Base-by-base conservation (phyloP, 2,797 vertebrate species). In the Pithecia hirsuta region DNA sequence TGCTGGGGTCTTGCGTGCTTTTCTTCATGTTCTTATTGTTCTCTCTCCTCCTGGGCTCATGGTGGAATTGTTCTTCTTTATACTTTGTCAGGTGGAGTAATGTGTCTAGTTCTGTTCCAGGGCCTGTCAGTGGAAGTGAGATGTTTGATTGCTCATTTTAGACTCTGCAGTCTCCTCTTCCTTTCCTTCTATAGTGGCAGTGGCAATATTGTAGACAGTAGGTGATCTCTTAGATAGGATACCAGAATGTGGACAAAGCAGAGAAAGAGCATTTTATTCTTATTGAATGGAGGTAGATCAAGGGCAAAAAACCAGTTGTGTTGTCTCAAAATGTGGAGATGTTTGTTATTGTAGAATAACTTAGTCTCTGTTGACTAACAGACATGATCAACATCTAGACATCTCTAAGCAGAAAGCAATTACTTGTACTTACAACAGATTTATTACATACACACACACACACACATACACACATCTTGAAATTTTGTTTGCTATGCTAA, bases 1-100 rank as follows among this genome's bases (percentile, higher is more conserved):
- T 15, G 3, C 2, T 22, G 26, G n/a, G 9, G 28, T 3, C 7
- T 12, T 30, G 3, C 13, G 9, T 88, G 36, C 0, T 72, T 1
- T 41, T 82, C 0, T 0, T 24, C 12, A 12, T 15, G 24, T 48
- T 39, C 0, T 91, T 75, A 19, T 89, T 74, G 17, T 33, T 41
- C 17, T 86, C 3, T 72, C 33, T 8, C 5, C 22, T 75, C 64
- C 64, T 86, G 19, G 14, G 11, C 5, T 89, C 7, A 24, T 33
- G 39, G 4, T 78, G 15, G 11, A 33, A 48, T 86, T 76, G 46
- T 3, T 75, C 9, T 83, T 89, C 36, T 41, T 41, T 8, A 6
- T 28, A 26, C 89, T 41, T 64, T 95, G 0, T 80, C 36, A 14
- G 30, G 3, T 72, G 44, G 2, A 2, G 6, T 11, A 57, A 76